These are phyloP conservation scores for Drosophila nebulosa DNA, from an alignment of 1,140 invertebrate genomes.

Conservation along the genomic window DNA sequence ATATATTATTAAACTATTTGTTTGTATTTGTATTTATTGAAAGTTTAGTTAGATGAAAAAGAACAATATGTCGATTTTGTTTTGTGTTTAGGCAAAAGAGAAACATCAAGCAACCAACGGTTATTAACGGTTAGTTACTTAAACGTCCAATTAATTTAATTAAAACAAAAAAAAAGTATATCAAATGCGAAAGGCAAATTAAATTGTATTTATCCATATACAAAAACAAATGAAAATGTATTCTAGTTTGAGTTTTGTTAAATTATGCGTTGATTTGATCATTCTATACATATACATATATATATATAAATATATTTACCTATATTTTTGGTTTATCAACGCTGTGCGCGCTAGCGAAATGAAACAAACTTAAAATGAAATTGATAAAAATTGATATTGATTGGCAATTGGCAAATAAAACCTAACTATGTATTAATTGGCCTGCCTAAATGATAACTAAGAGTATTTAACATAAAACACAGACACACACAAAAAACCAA, in stretches of 20 bases:
- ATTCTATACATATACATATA: constrained; percentile 13
- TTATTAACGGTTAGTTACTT: constrained; percentile 81
- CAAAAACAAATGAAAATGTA: constrained; percentile 12
- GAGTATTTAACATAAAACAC: constrained; percentile 50
- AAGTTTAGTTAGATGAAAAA: constrained; percentile 69
- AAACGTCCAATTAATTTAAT: constrained; percentile 80
- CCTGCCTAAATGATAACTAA: constrained; percentile 28
- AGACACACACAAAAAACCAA: not conserved
- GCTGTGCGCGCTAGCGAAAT: constrained; percentile 69
- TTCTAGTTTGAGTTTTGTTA: constrained; percentile 56
- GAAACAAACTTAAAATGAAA: constrained; percentile 23
- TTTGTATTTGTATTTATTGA: constrained; percentile 74
- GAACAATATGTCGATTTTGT: not conserved
- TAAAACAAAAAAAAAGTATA: constrained; percentile 41
- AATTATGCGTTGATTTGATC: constrained; percentile 48
- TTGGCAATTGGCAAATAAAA: constrained; percentile 52
- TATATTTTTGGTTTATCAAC: constrained; percentile 49
- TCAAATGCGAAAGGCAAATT: constrained; percentile 30
- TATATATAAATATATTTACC: constrained; percentile 14
- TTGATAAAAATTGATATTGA: constrained; percentile 44
- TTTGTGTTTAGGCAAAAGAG: constrained; percentile 45
- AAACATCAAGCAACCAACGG: constrained; percentile 35
- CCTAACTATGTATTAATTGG: constrained; percentile 60
- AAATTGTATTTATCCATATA: constrained; percentile 62
- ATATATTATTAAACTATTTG: constrained; percentile 61